These are phyloP conservation scores for Leptocoma aspasia DNA, from an alignment of 2,113 vertebrate species.

Conservation along the genomic window DNA sequence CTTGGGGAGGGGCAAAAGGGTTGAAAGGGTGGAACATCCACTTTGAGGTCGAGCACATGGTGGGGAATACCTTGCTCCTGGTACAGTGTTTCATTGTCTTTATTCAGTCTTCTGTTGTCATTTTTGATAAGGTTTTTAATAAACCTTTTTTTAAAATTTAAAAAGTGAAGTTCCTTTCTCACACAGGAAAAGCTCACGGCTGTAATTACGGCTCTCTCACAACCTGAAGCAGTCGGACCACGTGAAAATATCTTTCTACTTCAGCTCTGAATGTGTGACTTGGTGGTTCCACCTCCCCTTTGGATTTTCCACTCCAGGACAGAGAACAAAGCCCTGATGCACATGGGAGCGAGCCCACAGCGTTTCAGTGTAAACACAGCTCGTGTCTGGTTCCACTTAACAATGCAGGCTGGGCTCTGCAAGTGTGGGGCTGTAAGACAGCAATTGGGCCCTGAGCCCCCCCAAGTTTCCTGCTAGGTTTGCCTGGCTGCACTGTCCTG, in stretches of 20 bases:
- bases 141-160: too few relatives aligned
- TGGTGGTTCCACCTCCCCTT: not conserved
- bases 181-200: not conserved
- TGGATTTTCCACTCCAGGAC: not conserved
- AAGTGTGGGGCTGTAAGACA: not conserved
- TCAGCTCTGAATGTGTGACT: not conserved
- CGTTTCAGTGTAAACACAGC: not conserved
- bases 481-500: not conserved
- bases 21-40: too few relatives aligned
- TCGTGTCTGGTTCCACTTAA: not conserved
- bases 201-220: not conserved
- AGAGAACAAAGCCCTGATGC: constrained; percentile 9
- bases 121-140: too few relatives aligned
- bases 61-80: too few relatives aligned
- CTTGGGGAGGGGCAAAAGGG: too few relatives aligned
- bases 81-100: too few relatives aligned
- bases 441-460: not conserved
- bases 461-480: not conserved
- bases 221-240: not conserved
- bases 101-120: too few relatives aligned
- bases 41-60: too few relatives aligned
- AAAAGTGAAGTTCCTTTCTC: too few relatives aligned
- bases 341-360: not conserved
- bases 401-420: fast-evolving
- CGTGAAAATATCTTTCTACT: constrained; percentile 14